Evolutionary conservation across 2,888 invertebrate genomes (phyloP).

Genomic region (Andrena dorsata): DNA sequence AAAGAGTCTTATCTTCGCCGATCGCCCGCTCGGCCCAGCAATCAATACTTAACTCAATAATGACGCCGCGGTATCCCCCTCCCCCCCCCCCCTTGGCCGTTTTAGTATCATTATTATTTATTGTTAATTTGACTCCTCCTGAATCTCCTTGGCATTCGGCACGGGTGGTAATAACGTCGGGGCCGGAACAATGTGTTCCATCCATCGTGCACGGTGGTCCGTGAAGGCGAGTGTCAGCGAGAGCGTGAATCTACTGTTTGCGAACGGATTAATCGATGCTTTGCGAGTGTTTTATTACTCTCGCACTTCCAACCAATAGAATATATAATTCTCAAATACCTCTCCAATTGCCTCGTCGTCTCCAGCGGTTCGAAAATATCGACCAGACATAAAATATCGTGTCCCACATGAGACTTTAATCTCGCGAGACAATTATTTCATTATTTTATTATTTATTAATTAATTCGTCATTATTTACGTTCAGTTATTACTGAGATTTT

Average conservation of each 20-base stretch:
- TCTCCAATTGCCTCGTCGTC: no score
- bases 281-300: neutral
- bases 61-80: conserved; percentile 73
- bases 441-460: no score
- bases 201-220: conserved; percentile 50
- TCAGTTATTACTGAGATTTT: no score
- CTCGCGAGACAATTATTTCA: no score
- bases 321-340: no score
- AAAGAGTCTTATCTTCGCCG: conserved; percentile 69
- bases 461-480: no score
- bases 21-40: conserved; percentile 68
- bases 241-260: conserved; percentile 33
- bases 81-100: conserved; percentile 48
- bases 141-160: conserved; percentile 52
- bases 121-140: conserved; percentile 74
- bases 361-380: no score
- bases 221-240: conserved; percentile 8
- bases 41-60: conserved; percentile 80
- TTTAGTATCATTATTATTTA: conserved; percentile 81
- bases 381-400: no score
- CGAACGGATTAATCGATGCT: conserved; percentile 12
- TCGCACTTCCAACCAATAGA: no score
- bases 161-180: conserved; percentile 72
- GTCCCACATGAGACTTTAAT: no score
- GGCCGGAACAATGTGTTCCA: conserved; percentile 69